phyloP scores from a whole-genome alignment of 1,140 invertebrate genomes.

The Euwallacea similis region DNA sequence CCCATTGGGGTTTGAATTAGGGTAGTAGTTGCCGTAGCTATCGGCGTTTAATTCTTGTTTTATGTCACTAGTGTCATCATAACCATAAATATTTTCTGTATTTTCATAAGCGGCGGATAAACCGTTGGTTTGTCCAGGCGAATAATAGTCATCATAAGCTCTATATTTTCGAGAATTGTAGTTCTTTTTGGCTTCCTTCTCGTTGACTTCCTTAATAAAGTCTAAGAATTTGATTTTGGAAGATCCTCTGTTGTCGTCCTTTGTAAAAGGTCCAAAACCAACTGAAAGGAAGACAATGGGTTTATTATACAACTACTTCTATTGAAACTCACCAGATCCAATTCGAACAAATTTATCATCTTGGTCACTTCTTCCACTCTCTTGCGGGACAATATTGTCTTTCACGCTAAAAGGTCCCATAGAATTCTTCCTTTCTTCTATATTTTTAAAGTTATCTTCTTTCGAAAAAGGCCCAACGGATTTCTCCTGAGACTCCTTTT shows the following conservation, averaged over 20 bases:
- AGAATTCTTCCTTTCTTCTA: constrained; percentile 33
- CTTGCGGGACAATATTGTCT: constrained; percentile 51
- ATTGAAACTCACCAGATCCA: background rate
- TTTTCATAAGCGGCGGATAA: background rate
- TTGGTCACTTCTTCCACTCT: background rate
- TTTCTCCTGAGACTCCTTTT: constrained; percentile 40
- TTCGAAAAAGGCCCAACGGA: constrained; percentile 50
- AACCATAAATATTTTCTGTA: no score
- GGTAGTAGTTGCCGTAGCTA: background rate
- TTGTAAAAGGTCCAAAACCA: constrained; percentile 61
- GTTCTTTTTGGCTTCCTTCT: constrained; percentile 61
- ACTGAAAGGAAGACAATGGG: constrained; percentile 46
- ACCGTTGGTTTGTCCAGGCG: background rate
- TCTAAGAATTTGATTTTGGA: constrained; percentile 62
- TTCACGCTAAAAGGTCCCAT: constrained; percentile 52
- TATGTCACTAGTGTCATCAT: background rate
- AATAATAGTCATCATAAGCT: constrained; percentile 48
- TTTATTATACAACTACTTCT: background rate
- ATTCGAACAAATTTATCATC: no score
- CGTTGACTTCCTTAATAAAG: constrained; percentile 67
- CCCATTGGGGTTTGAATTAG: constrained; percentile 45
- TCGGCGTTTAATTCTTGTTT: background rate
- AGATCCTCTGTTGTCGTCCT: constrained; percentile 60
- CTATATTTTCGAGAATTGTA: constrained; percentile 59
- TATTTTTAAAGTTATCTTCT: constrained; percentile 49